A percentile compares a stretch with the other conserved stretches of the same genome.
Evolutionary conservation across 2,888 invertebrate species (phyloP).

Genomic region (Campoplex nolae): DNA sequence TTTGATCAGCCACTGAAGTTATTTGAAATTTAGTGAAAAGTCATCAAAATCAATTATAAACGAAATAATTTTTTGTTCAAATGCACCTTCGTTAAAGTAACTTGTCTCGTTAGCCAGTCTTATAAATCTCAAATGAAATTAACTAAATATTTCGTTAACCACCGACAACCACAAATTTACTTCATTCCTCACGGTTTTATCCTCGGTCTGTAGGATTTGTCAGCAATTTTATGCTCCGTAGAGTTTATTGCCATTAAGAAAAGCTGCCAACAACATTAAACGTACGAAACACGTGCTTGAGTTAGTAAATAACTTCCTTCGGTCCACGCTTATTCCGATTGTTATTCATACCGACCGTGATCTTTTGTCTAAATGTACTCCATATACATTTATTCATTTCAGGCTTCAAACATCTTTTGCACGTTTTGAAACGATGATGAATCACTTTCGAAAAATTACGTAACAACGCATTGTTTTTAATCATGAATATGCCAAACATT

Average conservation of each 20-base stretch:
- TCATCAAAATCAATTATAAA: too few species aligned
- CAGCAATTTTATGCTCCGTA: constrained; percentile 31
- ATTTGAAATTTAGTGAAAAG: too few species aligned
- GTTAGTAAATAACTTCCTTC: constrained; percentile 37
- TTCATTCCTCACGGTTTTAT: not conserved
- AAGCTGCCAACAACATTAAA: constrained; percentile 52
- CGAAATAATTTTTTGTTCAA: not conserved
- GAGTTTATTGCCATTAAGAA: constrained; percentile 52
- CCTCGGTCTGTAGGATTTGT: constrained; percentile 5
- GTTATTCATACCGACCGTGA: constrained; percentile 7
- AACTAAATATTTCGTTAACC: constrained; percentile 3
- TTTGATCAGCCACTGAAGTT: too few species aligned
- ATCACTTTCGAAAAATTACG: not conserved
- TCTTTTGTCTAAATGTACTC: not conserved
- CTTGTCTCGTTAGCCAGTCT: not conserved
- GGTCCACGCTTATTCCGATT: constrained; percentile 18
- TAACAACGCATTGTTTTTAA: not conserved
- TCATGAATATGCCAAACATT: not conserved
- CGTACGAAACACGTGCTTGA: constrained; percentile 41
- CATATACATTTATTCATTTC: not conserved
- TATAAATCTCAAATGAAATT: not conserved
- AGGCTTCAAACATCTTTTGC: not conserved
- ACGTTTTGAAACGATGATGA: not conserved
- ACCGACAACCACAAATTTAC: not conserved
- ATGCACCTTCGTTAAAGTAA: not conserved